Conservation (phyloP, 2,113 vertebrate genomes). For the Stegastes partitus region DNA sequence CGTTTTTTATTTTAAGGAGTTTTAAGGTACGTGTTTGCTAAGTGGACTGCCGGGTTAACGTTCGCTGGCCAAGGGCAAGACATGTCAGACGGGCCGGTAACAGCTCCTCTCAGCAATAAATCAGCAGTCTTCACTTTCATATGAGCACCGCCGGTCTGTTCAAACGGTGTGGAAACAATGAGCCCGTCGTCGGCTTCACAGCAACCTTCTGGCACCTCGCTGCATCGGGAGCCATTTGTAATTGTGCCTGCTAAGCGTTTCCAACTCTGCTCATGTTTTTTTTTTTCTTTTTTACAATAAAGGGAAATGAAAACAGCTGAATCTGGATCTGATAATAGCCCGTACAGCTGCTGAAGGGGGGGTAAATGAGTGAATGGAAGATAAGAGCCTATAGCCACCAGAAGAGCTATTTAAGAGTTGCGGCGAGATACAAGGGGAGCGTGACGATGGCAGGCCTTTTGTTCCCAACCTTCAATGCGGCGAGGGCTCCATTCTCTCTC, state of each 20-base stretch:
- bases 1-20: no score
- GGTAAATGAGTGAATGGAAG: conserved; percentile 47
- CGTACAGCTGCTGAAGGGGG: conserved; percentile 42
- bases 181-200: conserved; percentile 45
- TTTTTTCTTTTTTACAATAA: conserved; percentile 58
- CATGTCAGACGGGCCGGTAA: background rate
- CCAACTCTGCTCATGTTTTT: conserved; percentile 46
- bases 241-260: conserved; percentile 58
- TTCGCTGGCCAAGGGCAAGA: background rate
- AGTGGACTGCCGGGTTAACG: background rate
- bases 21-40: conserved; percentile 1
- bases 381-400: conserved; percentile 52
- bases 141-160: conserved; percentile 33
- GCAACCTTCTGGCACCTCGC: conserved; percentile 31
- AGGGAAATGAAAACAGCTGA: conserved; percentile 67
- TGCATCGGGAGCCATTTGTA: conserved; percentile 41
- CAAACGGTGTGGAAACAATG: conserved; percentile 64
- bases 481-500: conserved; percentile 53
- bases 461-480: conserved; percentile 64
- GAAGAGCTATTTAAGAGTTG: conserved; percentile 53
- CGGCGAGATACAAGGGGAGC: conserved; percentile 44
- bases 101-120: conserved; percentile 3
- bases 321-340: conserved; percentile 66
- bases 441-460: conserved; percentile 62
- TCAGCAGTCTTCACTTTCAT: conserved; percentile 41